Evolutionary conservation across 2,888 invertebrate species (phyloP).

Genomic region (Sphaerophoria rueppellii): DNA sequence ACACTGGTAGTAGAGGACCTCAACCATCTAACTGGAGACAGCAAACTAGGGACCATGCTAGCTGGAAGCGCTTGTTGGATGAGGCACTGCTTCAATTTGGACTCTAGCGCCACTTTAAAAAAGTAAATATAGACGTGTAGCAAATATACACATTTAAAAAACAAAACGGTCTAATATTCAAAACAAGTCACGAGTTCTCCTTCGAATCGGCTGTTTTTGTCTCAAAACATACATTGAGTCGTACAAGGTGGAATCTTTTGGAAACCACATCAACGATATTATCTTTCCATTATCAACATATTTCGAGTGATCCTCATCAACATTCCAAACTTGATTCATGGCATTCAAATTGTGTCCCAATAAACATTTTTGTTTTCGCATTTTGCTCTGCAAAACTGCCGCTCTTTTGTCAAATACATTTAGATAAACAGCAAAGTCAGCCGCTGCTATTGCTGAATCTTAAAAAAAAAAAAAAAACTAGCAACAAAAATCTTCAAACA

Average conservation of each 20-base stretch:
- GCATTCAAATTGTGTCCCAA: slow-evolving; percentile 72
- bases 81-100: no score
- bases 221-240: background rate
- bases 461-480: background rate
- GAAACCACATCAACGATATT: slow-evolving; percentile 17
- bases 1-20: no score
- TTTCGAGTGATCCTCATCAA: slow-evolving; percentile 64
- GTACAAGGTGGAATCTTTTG: background rate
- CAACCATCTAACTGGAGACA: no score
- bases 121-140: no score
- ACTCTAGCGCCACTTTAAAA: no score
- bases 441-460: no score
- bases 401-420: slow-evolving; percentile 39
- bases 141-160: no score
- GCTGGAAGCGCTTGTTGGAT: no score
- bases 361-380: slow-evolving; percentile 65
- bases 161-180: no score
- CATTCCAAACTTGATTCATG: slow-evolving; percentile 62
- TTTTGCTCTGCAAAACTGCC: slow-evolving; percentile 28
- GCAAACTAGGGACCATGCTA: no score
- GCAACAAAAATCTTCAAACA: slow-evolving; percentile 50
- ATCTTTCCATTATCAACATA: slow-evolving; percentile 50
- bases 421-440: background rate
- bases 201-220: no score
- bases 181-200: no score